Conservation (phyloP, 2,113 vertebrate genomes). For the Myrmecophaga tridactyla region DNA sequence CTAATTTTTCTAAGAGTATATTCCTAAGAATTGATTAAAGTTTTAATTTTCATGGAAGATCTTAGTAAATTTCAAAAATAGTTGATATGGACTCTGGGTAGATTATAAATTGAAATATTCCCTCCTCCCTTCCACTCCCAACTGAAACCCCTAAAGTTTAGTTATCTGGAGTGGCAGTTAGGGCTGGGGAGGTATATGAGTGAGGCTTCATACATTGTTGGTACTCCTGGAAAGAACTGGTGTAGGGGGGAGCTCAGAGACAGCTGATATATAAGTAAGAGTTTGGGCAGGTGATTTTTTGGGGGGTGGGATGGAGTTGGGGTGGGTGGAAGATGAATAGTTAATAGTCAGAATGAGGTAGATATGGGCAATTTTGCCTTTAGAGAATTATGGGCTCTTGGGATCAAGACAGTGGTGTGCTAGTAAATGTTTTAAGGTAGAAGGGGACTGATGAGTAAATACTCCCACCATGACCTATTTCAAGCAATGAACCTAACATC, state of each 20-base stretch:
- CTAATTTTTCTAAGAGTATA: not conserved
- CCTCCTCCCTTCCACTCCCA: not conserved
- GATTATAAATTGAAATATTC: not conserved
- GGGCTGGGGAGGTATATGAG: not conserved
- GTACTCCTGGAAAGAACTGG: not conserved
- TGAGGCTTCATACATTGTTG: not conserved
- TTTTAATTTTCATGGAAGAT: not conserved
- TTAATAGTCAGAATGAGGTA: not conserved
- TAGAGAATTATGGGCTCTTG: not conserved
- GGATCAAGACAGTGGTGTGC: not conserved
- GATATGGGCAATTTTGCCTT: not conserved
- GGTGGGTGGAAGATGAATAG: not conserved
- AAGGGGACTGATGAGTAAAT: not conserved
- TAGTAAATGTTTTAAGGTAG: not conserved
- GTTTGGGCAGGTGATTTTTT: not conserved
- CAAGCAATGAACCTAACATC: not conserved
- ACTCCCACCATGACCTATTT: not conserved
- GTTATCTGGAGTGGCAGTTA: not conserved
- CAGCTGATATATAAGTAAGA: not conserved
- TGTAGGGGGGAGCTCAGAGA: not conserved
- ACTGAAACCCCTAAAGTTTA: not conserved
- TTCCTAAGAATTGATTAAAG: not conserved
- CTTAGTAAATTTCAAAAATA: not conserved
- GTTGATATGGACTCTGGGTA: not conserved
- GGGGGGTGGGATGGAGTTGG: not conserved